A percentile compares a stretch with the other conserved stretches of the same genome.
phyloP scores from a whole-genome alignment of 2,113 vertebrate genomes.

The Rhabdomys dilectus region DNA sequence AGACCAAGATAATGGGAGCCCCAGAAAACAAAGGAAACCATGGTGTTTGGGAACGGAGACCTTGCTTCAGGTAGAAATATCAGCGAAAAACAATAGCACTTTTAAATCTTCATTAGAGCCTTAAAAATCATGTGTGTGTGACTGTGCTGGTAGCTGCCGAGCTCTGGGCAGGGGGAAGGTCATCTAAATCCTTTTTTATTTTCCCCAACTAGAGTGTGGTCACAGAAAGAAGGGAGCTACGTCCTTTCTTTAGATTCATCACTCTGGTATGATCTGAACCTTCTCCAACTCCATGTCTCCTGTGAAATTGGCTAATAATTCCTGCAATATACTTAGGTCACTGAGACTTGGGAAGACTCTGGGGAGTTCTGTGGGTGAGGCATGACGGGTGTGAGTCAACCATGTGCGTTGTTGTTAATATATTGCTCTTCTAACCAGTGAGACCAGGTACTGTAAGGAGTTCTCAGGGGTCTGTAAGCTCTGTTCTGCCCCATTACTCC shows the following conservation, averaged over 20 bases:
- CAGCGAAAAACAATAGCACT: slow-evolving; percentile 15
- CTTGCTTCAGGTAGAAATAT: slow-evolving; percentile 74
- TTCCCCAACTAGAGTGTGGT: neutral
- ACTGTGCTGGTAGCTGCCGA: neutral
- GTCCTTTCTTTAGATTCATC: slow-evolving; percentile 5
- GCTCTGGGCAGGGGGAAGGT: no score
- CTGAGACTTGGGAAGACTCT: slow-evolving; percentile 37
- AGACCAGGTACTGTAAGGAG: neutral
- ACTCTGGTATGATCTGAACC: neutral
- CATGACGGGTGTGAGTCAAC: slow-evolving; percentile 10
- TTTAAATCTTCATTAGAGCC: neutral
- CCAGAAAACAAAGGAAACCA: slow-evolving; percentile 71
- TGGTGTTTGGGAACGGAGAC: slow-evolving; percentile 63
- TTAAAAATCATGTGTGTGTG: neutral
- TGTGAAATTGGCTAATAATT: slow-evolving; percentile 46
- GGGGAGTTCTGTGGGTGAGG: neutral
- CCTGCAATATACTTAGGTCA: slow-evolving; percentile 16
- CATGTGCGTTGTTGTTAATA: slow-evolving; percentile 26
- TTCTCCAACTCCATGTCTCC: slow-evolving; percentile 41
- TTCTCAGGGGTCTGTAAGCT: neutral
- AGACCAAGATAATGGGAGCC: slow-evolving; percentile 65
- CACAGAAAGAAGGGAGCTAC: slow-evolving; percentile 20
- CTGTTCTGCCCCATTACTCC: slow-evolving; percentile 18
- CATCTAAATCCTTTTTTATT: neutral
- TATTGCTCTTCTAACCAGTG: neutral